These are phyloP conservation scores for Zaprionus tsacasi DNA, from an alignment of 1,140 invertebrate species.

Conservation along the genomic window DNA sequence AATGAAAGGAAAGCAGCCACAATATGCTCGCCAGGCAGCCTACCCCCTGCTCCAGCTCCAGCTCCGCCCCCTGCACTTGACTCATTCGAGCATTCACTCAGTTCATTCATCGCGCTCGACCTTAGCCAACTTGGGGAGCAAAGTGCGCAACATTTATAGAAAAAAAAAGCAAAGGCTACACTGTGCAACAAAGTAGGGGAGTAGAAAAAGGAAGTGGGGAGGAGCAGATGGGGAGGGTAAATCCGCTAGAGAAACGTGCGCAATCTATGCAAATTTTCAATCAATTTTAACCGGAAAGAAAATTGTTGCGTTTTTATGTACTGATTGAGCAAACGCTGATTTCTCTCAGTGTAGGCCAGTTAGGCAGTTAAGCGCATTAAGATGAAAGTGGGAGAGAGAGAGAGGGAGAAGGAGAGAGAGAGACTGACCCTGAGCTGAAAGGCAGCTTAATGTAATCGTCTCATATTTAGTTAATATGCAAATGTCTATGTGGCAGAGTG, in stretches of 20 bases:
- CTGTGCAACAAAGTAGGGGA: not conserved
- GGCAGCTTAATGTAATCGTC: slow-evolving; percentile 14
- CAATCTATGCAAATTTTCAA: slow-evolving; percentile 4
- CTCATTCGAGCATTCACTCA: slow-evolving; percentile 17
- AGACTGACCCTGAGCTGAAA: not conserved
- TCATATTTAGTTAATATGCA: slow-evolving; percentile 17
- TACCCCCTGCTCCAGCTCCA: slow-evolving; percentile 4
- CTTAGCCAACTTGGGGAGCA: slow-evolving; percentile 35
- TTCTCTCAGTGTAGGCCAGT: slow-evolving; percentile 21
- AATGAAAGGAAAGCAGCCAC: slow-evolving; percentile 13
- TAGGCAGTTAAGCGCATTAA: slow-evolving; percentile 57
- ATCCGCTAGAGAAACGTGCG: not conserved
- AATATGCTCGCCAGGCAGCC: slow-evolving; percentile 22
- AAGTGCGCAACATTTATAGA: slow-evolving; percentile 61
- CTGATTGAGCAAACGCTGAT: not conserved
- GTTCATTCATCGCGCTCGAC: slow-evolving; percentile 13
- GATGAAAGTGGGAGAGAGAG: slow-evolving; percentile 33
- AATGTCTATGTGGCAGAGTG: not conserved
- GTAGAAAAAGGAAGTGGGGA: not conserved
- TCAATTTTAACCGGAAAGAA: not conserved
- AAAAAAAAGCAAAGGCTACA: slow-evolving; percentile 22
- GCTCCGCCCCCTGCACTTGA: slow-evolving; percentile 16
- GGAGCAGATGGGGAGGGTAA: not conserved
- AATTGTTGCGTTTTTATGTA: not conserved
- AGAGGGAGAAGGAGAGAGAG: not conserved